Evolutionary conservation across 2,888 invertebrate genomes (phyloP), one percentile per base, ranked within the genome.

Genomic region (Mesochorus sp.): DNA sequence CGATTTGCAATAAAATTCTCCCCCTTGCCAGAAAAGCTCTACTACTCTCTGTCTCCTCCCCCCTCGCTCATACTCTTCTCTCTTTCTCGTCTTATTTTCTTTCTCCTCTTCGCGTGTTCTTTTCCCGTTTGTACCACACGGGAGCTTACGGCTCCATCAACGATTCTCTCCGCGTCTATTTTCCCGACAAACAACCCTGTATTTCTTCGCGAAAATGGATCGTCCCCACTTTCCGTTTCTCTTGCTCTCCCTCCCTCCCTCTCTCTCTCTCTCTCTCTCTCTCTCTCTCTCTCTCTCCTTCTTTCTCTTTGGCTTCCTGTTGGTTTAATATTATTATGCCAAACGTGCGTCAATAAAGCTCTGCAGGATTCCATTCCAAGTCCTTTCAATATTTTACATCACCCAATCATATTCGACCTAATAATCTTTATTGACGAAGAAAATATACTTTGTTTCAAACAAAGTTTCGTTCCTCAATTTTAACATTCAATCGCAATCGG

Each of bases 1-100:
- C 88, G 83, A 89, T 89, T 89, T 87, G 83, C 87, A 86, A 88
- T 89, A 89, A 89, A 88, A 86, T 61, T n/a, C 19, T 31, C 26
- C 42, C 31, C 39, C 8, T n/a, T n/a, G n/a, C n/a, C n/a, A n/a
- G n/a, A n/a, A n/a, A n/a, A n/a, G n/a, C 34, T 34, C 34, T 34
- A 34, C 8, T 1, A 34, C 10, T 4, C 34, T 1, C 6, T 34
- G 6, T 34, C 34, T 34, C 34, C 1, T 10, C 24, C 51, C n/a
- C 19, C 1, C 51, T 61, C 42, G 21, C 28, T 0, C 28, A 12
- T 26, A 5, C 26, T 31, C 53, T 28, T 61, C 55, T 66, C 49
- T 64, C 47, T 12, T 26, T n/a, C 24, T 31, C 14, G 28, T 37
- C 39, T 51, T 61, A 53, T 44, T 24, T 39, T 12, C 59, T 34